Percentiles rank a stretch among this genome's conserved stretches.
These are phyloP conservation scores for Lysandra coridon DNA, from an alignment of 2,888 invertebrate genomes.

Conservation along the genomic window DNA sequence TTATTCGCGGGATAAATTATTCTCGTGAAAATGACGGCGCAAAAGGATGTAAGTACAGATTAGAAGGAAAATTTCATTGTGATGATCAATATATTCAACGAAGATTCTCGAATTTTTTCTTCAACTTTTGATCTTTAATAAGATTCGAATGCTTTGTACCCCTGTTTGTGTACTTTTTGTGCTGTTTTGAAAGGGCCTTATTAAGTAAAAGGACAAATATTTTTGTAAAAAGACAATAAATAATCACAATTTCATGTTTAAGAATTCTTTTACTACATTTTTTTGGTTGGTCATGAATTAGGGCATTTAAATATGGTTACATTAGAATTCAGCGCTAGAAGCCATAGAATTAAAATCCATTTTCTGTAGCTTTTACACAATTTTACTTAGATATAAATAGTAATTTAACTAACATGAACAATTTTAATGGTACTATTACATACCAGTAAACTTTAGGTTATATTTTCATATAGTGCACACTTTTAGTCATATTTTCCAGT, in stretches of 20 bases:
- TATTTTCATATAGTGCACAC: not conserved
- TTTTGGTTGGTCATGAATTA: not conserved
- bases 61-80: slow-evolving; percentile 22
- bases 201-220: not conserved
- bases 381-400: no score
- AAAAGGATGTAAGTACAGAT: slow-evolving; percentile 29
- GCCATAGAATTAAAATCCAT: no score
- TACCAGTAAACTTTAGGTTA: not conserved
- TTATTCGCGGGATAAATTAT: slow-evolving; percentile 27
- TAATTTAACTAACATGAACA: not conserved
- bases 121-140: not conserved
- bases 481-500: slow-evolving; percentile 32
- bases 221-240: not conserved
- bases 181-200: not conserved
- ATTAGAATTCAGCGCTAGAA: not conserved
- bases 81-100: slow-evolving; percentile 28
- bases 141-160: slow-evolving; percentile 15
- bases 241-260: not conserved
- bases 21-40: slow-evolving; percentile 15
- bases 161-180: not conserved
- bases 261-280: not conserved
- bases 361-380: no score
- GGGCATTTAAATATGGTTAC: not conserved
- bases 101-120: slow-evolving; percentile 8
- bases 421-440: not conserved